Evolutionary conservation across 1,140 invertebrate genomes (phyloP).

Genomic region (Tetranychus cinnabarinus): DNA sequence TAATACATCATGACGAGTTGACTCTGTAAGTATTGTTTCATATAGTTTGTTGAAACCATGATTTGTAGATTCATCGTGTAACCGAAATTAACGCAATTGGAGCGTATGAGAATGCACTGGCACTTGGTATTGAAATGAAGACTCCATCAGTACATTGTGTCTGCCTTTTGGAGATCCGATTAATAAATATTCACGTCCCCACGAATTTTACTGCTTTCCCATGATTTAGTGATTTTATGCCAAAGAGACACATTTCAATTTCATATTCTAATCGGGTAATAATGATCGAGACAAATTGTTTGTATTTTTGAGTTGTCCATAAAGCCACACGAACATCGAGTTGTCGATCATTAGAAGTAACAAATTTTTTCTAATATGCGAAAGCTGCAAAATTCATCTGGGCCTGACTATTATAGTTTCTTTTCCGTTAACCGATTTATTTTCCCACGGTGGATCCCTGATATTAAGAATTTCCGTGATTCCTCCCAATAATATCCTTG

Average conservation of each 20-base stretch:
- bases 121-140: conserved; percentile 3
- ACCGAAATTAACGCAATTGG: neutral
- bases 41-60: neutral
- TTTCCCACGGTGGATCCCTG: conserved; percentile 6
- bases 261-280: conserved; percentile 1
- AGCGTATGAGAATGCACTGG: conserved; percentile 7
- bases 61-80: neutral
- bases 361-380: neutral
- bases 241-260: neutral
- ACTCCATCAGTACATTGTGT: neutral
- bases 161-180: neutral
- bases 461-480: conserved; percentile 2
- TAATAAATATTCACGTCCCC: conserved; percentile 8
- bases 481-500: neutral
- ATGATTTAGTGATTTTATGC: conserved; percentile 7
- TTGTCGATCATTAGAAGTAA: neutral
- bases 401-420: neutral
- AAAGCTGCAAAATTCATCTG: neutral
- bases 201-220: conserved; percentile 4
- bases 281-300: conserved; percentile 3
- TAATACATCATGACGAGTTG: neutral
- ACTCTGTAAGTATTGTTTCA: neutral
- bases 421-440: conserved; percentile 7
- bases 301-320: conserved; percentile 4
- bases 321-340: neutral